Evolutionary conservation across 2,797 vertebrate species (phyloP), one percentile per base, ranked within the genome.

Genomic region (Meriones psammophilus): DNA sequence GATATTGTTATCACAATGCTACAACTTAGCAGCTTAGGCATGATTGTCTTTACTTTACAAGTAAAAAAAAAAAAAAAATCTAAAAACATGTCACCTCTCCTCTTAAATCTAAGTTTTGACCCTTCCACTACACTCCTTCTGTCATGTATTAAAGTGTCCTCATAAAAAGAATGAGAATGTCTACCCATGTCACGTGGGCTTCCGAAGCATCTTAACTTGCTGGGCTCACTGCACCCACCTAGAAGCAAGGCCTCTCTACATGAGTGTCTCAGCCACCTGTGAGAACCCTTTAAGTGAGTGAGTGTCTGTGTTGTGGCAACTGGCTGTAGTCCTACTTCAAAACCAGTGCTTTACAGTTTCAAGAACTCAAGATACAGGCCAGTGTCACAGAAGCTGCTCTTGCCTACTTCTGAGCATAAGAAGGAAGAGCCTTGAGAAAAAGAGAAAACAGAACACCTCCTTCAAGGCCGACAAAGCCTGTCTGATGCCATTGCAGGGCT

Each of bases 361-460:
- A 62, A 94, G 94, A 89, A 94, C 95, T 91, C 77, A 46, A 64
- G 79, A 95, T 60, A 73, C 18, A 20, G 28, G 20, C 33, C 62
- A 60, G 0, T 42, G 87, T 92, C 92, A 79, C 86, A 76, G 93
- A 92, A 89, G 89, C 71, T 46, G 33, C 87, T 94, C 39, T 66
- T 94, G 42, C 56, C 79, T 88, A n/a, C 88, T 97, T 88, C 20
- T 73, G 50, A 92, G 39, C 84, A 24, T 8, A 36, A 95, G 77
- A 81, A 85, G 39, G n/a, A 84, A 94, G 77, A 60, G 77, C 18
- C 62, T 95, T 73, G 12, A 50, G 17, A n/a, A 86, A 95, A 89
- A 50, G 0, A 84, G n/a, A 58, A 89, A 97, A 74, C 89, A 92
- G 91, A 92, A 76, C 36, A 84, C n/a, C 79, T 76, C 28, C 94